These are phyloP conservation scores for Poeciliopsis retropinna DNA, from an alignment of 2,113 vertebrate species.

Conservation along the genomic window DNA sequence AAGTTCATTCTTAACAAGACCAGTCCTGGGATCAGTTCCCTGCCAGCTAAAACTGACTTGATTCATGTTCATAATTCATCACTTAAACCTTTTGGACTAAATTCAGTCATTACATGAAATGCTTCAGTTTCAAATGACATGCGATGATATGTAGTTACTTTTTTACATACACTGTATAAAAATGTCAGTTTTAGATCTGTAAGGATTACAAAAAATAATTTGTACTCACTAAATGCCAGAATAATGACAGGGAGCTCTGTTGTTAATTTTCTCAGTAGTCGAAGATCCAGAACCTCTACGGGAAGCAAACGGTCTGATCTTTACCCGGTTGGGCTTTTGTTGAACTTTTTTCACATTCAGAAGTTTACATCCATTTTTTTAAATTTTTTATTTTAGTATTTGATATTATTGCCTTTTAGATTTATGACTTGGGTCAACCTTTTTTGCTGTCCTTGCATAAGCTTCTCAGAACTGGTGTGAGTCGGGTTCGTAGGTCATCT, in stretches of 20 bases:
- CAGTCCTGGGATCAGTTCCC: background rate
- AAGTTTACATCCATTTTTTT: too few relatives aligned
- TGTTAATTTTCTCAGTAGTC: too few relatives aligned
- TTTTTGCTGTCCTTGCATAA: background rate
- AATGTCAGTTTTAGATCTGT: background rate
- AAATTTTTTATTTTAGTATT: too few relatives aligned
- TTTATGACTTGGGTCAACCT: too few relatives aligned
- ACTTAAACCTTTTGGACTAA: background rate
- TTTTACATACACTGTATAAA: background rate
- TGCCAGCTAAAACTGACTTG: background rate
- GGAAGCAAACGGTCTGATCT: too few relatives aligned
- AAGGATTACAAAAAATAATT: background rate
- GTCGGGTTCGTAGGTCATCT: too few relatives aligned
- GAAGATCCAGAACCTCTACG: too few relatives aligned
- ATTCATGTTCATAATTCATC: background rate
- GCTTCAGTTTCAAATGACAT: background rate
- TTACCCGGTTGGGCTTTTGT: background rate
- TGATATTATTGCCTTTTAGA: background rate
- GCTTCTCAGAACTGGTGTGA: background rate
- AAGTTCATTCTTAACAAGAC: background rate
- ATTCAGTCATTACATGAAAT: background rate
- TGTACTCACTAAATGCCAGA: background rate
- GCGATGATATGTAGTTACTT: background rate
- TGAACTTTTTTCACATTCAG: background rate
- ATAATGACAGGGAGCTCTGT: background rate